Evolutionary conservation across 2,888 invertebrate species (phyloP).

Genomic region (Gymnoscelis rufifasciata): DNA sequence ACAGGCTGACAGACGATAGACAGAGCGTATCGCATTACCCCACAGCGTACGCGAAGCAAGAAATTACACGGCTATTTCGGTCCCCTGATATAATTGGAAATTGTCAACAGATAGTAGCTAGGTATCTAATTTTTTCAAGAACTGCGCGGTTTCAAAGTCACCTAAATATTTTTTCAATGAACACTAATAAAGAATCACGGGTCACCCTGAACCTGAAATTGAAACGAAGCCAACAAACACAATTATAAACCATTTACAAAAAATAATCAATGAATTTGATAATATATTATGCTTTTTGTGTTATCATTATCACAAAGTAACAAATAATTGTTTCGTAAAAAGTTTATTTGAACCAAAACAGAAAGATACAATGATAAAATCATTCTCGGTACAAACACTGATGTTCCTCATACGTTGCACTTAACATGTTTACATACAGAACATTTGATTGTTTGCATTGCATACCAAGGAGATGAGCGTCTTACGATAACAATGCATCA

Average conservation of each 20-base stretch:
- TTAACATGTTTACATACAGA: slow-evolving; percentile 49
- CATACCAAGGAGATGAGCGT: slow-evolving; percentile 43
- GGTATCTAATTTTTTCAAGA: not conserved
- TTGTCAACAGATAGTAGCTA: not conserved
- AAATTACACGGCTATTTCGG: slow-evolving; percentile 51
- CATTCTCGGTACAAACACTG: slow-evolving; percentile 8
- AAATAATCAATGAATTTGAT: slow-evolving; percentile 8
- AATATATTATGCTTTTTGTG: too few relatives aligned
- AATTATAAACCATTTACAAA: slow-evolving; percentile 2
- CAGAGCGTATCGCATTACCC: slow-evolving; percentile 61
- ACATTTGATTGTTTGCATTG: slow-evolving; percentile 56
- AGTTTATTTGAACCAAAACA: not conserved
- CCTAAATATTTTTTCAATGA: not conserved
- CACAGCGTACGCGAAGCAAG: slow-evolving; percentile 43
- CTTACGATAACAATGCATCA: slow-evolving; percentile 54
- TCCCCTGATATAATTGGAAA: slow-evolving; percentile 38
- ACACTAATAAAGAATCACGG: not conserved
- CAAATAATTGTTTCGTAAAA: too few relatives aligned
- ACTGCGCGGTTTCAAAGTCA: slow-evolving; percentile 14
- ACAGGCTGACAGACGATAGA: slow-evolving; percentile 55
- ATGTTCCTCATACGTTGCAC: slow-evolving; percentile 22
- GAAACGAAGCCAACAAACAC: slow-evolving; percentile 21
- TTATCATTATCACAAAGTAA: not conserved
- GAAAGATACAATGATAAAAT: too few relatives aligned
- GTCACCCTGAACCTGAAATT: slow-evolving; percentile 18